A percentile compares a stretch with the other conserved stretches of the same genome.
Evolutionary conservation across 1,140 invertebrate species (phyloP).

Genomic region (Andrena cerasifolii): DNA sequence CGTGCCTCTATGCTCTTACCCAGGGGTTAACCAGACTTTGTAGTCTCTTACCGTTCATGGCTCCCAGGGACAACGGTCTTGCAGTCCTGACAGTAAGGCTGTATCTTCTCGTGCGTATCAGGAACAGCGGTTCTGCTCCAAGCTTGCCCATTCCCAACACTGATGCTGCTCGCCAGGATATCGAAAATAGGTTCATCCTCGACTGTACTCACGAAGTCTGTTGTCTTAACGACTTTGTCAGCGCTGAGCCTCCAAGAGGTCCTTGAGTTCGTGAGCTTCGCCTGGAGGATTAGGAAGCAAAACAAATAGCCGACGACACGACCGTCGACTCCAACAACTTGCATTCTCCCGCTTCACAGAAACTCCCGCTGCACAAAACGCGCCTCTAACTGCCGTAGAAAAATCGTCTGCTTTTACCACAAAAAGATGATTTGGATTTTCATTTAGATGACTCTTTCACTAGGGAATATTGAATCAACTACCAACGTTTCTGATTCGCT

Average conservation of each 20-base stretch:
- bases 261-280: conserved; percentile 76
- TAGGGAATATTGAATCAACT: conserved; percentile 14
- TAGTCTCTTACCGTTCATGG: conserved; percentile 72
- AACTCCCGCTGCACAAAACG: conserved; percentile 6
- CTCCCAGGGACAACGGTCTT: conserved; percentile 69
- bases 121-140: conserved; percentile 77
- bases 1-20: conserved; percentile 37
- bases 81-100: conserved; percentile 77
- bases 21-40: conserved; percentile 8
- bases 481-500: conserved; percentile 11
- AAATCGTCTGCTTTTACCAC: conserved; percentile 33
- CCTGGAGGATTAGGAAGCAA: conserved; percentile 77
- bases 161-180: conserved; percentile 73
- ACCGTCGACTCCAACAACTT: conserved; percentile 51
- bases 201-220: conserved; percentile 65
- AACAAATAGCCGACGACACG: conserved; percentile 72
- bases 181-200: conserved; percentile 78
- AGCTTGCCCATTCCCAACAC: conserved; percentile 71
- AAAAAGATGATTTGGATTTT: conserved; percentile 40
- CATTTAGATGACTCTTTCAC: conserved; percentile 22
- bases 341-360: conserved; percentile 43
- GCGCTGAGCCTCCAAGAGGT: conserved; percentile 78
- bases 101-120: conserved; percentile 72
- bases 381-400: conserved; percentile 15
- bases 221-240: conserved; percentile 77